Percentiles rank a stretch among this genome's conserved stretches.
Evolutionary conservation across 2,888 invertebrate species (phyloP).

Genomic region (Xylophagus ater): DNA sequence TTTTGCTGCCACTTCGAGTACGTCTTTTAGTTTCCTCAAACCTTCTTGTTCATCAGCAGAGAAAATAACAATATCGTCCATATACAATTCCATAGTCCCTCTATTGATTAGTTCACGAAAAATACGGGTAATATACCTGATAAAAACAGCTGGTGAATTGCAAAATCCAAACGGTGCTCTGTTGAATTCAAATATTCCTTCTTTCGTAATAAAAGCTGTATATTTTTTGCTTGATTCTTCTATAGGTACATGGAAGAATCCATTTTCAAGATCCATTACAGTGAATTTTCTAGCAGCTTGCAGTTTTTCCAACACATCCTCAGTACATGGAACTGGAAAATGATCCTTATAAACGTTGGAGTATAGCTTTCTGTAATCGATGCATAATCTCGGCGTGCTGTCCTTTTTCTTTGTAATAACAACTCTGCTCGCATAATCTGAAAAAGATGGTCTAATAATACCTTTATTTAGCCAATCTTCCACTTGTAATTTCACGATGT

Average conservation of each 20-base stretch:
- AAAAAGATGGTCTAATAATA: not conserved
- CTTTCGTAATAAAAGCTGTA: not conserved
- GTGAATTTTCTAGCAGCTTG: slow-evolving; percentile 9
- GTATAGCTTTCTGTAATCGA: slow-evolving; percentile 14
- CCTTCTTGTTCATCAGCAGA: too few species aligned
- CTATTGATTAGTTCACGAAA: too few species aligned
- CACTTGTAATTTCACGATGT: slow-evolving; percentile 8
- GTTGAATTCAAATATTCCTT: not conserved
- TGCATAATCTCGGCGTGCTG: slow-evolving; percentile 9
- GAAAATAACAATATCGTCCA: too few species aligned
- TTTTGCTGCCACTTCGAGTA: too few species aligned
- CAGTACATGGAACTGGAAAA: slow-evolving; percentile 15
- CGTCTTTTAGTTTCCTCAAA: too few species aligned
- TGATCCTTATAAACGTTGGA: slow-evolving; percentile 10
- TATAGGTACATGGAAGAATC: slow-evolving; percentile 14
- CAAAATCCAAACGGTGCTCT: not conserved
- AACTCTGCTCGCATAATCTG: slow-evolving; percentile 9
- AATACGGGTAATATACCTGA: too few species aligned
- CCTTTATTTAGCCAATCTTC: slow-evolving; percentile 7
- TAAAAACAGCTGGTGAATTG: not conserved
- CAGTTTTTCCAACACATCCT: slow-evolving; percentile 8
- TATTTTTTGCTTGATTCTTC: slow-evolving; percentile 9
- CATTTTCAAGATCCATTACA: slow-evolving; percentile 14
- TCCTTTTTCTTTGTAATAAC: slow-evolving; percentile 13
- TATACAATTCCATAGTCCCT: too few species aligned